These are phyloP conservation scores for Troilus luridus DNA, from an alignment of 2,888 invertebrate species.

Conservation along the genomic window DNA sequence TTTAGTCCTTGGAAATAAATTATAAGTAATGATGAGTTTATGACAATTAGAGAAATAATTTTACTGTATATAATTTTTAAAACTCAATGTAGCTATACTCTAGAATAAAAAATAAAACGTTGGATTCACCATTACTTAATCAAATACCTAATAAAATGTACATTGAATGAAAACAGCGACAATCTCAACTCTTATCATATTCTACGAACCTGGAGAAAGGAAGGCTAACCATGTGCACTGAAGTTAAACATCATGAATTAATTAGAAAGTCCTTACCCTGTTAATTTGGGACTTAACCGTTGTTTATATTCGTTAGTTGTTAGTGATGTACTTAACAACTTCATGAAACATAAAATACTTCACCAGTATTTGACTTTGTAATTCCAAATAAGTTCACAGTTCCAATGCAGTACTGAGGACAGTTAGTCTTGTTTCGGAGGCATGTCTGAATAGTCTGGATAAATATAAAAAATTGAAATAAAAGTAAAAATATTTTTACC, in stretches of 20 bases:
- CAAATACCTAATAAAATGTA: no score
- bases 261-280: neutral
- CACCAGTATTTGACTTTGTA: neutral
- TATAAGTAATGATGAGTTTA: no score
- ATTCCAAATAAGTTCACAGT: neutral
- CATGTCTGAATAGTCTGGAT: no score
- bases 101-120: no score
- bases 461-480: no score
- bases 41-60: no score
- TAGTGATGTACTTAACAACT: conserved; percentile 21
- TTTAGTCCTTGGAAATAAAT: no score
- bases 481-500: no score
- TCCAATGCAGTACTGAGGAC: neutral
- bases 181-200: neutral
- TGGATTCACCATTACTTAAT: no score
- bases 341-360: conserved; percentile 22
- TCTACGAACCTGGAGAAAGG: neutral
- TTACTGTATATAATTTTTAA: no score
- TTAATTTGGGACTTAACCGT: neutral
- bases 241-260: neutral
- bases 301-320: conserved; percentile 8
- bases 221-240: neutral
- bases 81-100: no score
- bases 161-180: neutral
- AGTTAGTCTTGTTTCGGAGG: neutral